phyloP scores from a whole-genome alignment of 2,113 vertebrate species.

The Aspidoscelis tigris region DNA sequence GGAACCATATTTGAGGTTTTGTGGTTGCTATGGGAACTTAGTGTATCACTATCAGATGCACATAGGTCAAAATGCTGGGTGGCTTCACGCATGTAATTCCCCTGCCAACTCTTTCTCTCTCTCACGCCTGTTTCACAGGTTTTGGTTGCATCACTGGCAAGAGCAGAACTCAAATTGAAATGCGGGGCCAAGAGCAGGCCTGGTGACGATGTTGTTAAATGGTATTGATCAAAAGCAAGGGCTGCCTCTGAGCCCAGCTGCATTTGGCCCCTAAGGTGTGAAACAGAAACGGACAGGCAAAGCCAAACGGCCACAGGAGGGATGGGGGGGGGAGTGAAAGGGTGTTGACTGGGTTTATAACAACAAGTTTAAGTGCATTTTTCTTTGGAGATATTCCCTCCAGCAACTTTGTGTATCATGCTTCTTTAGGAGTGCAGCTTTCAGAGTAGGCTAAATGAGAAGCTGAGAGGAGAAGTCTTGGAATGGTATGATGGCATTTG shows the following conservation, averaged over 20 bases:
- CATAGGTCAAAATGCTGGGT: conserved; percentile 23
- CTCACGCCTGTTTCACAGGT: conserved; percentile 6
- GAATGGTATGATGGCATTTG: too few species aligned
- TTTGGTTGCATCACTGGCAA: not conserved
- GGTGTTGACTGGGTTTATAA: not conserved
- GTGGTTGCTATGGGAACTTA: conserved; percentile 26
- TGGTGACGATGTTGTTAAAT: conserved; percentile 9
- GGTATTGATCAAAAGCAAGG: conserved; percentile 16
- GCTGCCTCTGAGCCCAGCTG: conserved; percentile 9
- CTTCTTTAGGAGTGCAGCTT: not conserved
- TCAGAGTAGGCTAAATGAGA: not conserved
- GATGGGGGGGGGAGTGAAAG: not conserved
- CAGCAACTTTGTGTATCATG: not conserved
- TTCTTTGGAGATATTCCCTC: not conserved
- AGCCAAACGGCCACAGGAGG: not conserved
- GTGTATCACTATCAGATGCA: conserved; percentile 18
- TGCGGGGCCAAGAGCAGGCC: not conserved
- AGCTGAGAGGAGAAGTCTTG: not conserved
- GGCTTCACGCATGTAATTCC: conserved; percentile 35
- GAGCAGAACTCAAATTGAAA: conserved; percentile 18
- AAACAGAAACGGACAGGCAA: conserved; percentile 14
- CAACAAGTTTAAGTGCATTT: not conserved
- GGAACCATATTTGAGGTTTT: conserved; percentile 1
- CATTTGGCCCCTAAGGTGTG: conserved; percentile 22
- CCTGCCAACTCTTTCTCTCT: not conserved